Evolutionary conservation across 2,888 invertebrate species (phyloP).

Genomic region (Lochmaea crataegi): DNA sequence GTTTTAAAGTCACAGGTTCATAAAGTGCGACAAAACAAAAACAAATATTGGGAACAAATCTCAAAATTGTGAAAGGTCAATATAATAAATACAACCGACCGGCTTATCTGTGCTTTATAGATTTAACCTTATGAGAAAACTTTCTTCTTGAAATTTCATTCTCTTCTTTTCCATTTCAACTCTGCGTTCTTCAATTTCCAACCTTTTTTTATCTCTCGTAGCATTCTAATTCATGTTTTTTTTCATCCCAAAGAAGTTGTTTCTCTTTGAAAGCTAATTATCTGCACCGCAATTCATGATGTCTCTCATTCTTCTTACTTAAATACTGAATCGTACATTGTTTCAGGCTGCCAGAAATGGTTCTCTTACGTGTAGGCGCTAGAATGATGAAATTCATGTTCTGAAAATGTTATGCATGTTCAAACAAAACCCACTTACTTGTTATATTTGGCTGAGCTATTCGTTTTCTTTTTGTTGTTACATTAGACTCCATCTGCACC

Average conservation of each 20-base stretch:
- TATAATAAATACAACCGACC: too few species aligned
- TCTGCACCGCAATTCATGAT: constrained; percentile 20
- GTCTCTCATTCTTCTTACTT: constrained; percentile 28
- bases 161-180: constrained; percentile 10
- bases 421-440: not conserved
- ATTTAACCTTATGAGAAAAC: constrained; percentile 6
- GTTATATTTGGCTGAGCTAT: constrained; percentile 9
- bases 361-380: constrained; percentile 21
- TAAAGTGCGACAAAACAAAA: not conserved
- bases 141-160: constrained; percentile 20
- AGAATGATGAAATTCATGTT: constrained; percentile 3
- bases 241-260: constrained; percentile 21
- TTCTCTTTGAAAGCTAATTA: constrained; percentile 28
- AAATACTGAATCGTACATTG: constrained; percentile 16
- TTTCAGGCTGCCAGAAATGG: not conserved
- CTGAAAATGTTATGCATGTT: not conserved
- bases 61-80: too few species aligned
- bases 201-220: constrained; percentile 21
- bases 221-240: constrained; percentile 23
- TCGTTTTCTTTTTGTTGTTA: constrained; percentile 8
- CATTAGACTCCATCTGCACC: not conserved
- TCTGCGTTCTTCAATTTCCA: too few species aligned
- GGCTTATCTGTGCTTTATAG: too few species aligned
- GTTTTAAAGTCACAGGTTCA: not conserved
- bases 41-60: not conserved